phyloP scores from a whole-genome alignment of 2,113 vertebrate genomes.

The Seriola quinqueradiata region DNA sequence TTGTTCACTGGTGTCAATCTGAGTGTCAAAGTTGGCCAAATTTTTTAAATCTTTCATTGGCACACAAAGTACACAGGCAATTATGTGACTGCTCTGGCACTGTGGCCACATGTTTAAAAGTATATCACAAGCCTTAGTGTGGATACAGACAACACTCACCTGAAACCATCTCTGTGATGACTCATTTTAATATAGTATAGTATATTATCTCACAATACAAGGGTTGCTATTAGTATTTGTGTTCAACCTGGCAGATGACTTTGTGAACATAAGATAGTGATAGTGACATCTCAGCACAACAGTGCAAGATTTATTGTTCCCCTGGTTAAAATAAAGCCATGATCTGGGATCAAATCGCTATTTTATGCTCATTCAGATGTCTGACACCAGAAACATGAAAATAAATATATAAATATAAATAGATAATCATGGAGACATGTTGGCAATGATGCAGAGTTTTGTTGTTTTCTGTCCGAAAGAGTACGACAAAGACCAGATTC shows the following conservation, averaged over 20 bases:
- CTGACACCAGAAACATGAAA: not conserved
- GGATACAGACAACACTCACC: not conserved
- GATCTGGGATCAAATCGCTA: not conserved
- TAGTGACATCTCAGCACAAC: not conserved
- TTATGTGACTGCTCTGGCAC: not conserved
- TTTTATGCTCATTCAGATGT: not conserved
- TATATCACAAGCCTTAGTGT: not conserved
- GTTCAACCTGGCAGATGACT: not conserved
- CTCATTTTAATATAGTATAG: not conserved
- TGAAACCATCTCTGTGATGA: not conserved
- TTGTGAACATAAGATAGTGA: not conserved
- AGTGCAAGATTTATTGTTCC: not conserved
- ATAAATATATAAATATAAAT: not conserved
- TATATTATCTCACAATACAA: too few species aligned
- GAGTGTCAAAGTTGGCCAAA: not conserved
- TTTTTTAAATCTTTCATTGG: not conserved
- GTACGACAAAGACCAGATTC: not conserved
- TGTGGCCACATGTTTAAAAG: not conserved
- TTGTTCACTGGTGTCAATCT: not conserved
- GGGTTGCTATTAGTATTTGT: not conserved
- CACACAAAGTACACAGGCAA: not conserved
- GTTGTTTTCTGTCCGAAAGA: not conserved
- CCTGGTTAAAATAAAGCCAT: not conserved
- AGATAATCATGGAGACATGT: slow-evolving; percentile 15
- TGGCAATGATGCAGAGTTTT: slow-evolving; percentile 15